Evolutionary conservation across 2,888 invertebrate species (phyloP).

Genomic region (Lepidonotus clava): DNA sequence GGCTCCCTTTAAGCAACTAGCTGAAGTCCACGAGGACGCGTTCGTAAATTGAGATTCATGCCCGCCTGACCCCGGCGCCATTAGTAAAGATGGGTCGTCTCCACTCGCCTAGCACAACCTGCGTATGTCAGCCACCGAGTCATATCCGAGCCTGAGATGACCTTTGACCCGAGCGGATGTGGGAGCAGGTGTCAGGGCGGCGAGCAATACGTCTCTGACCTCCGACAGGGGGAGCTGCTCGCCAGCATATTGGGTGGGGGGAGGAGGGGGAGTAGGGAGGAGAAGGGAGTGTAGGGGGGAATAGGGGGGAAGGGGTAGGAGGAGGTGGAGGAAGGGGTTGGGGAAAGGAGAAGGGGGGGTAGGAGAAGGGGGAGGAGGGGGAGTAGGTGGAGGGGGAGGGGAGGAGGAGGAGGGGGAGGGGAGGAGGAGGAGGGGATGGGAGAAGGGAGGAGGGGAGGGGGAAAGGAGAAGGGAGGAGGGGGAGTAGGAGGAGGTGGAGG

Average conservation of each 20-base stretch:
- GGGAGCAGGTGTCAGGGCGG: not conserved
- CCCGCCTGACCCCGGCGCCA: not conserved
- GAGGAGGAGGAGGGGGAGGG: too few species aligned
- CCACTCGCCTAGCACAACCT: not conserved
- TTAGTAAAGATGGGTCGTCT: not conserved
- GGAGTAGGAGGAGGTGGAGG: too few species aligned
- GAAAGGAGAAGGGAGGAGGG: too few species aligned
- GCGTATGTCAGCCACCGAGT: not conserved
- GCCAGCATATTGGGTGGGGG: not conserved
- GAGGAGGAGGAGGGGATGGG: too few species aligned
- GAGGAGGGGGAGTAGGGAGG: not conserved
- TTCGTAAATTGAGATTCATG: conserved; percentile 16
- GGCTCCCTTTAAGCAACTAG: too few species aligned
- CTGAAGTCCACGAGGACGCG: not conserved
- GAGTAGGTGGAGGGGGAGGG: too few species aligned
- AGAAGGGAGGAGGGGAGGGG: too few species aligned
- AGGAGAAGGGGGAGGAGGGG: too few species aligned
- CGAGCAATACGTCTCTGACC: not conserved
- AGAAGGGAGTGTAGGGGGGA: not conserved
- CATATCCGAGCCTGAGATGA: not conserved
- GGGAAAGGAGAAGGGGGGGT: too few species aligned
- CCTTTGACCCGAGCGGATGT: conserved; percentile 2
- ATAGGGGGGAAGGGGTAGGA: not conserved
- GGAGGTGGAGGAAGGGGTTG: too few species aligned
- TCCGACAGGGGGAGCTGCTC: not conserved